Percentiles rank a stretch among this genome's conserved stretches.
Evolutionary conservation across 2,113 vertebrate species (phyloP).

Genomic region (Rana temporaria): DNA sequence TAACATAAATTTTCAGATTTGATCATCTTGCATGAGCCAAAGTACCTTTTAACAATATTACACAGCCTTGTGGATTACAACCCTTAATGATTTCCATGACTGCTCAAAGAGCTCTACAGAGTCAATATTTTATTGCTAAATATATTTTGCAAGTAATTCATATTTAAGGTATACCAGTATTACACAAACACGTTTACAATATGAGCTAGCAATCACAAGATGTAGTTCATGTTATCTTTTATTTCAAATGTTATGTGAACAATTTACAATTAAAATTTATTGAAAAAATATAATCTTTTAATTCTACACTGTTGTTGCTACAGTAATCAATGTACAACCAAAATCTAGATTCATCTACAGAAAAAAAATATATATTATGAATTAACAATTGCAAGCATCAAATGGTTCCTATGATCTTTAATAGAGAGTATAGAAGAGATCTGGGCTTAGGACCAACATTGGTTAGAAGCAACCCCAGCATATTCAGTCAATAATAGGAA

Average conservation of each 20-base stretch:
- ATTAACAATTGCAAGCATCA: too few species aligned
- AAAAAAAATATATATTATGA: too few species aligned
- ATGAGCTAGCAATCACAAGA: neutral
- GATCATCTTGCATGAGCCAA: conserved; percentile 30
- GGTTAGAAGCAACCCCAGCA: too few species aligned
- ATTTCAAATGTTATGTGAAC: neutral
- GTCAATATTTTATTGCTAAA: neutral
- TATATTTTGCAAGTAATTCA: conserved; percentile 14
- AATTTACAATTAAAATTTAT: neutral
- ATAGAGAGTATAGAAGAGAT: too few species aligned
- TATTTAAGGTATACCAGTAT: neutral
- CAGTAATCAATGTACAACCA: too few species aligned
- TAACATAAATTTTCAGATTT: conserved; percentile 23
- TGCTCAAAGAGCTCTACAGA: conserved; percentile 14
- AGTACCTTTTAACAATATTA: conserved; percentile 47
- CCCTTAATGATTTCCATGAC: conserved; percentile 23
- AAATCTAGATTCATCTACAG: too few species aligned
- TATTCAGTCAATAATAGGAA: too few species aligned
- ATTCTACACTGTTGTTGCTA: too few species aligned
- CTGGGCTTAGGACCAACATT: too few species aligned
- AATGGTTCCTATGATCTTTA: too few species aligned
- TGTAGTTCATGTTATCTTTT: neutral
- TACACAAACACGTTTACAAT: neutral
- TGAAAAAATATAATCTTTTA: neutral
- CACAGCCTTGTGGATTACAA: neutral